Evolutionary conservation across 1,140 invertebrate species (phyloP), one percentile per base, ranked within the genome.

Genomic region (Pemphigus obesinymphae): DNA sequence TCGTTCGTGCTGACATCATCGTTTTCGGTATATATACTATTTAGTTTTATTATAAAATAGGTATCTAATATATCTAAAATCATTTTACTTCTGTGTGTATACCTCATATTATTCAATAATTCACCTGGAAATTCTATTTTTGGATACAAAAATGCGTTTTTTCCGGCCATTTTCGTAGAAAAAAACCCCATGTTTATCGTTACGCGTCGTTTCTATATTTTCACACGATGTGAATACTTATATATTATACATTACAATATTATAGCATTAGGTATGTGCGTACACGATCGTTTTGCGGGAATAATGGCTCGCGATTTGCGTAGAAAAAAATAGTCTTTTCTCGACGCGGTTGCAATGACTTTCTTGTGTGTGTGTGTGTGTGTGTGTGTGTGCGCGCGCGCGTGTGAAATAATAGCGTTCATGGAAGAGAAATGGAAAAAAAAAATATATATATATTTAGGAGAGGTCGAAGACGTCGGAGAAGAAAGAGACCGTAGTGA

Each of bases 401-500:
- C 10, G 20, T 34, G 20, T 70, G 43, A 31, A 7, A 66, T 5
- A 66, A 40, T 40, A 40, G 10, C 23, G n/a, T n/a, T n/a, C n/a
- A n/a, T n/a, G 29, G 31, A 8, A 31, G 5, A n/a, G 48, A 53
- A 48, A 75, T 20, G 29, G 55, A 75, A 53, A 75, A 73, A 23
- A 29, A 4, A 13, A 5, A 40, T 40, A 40, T 15, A 31, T 17
- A 3, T 6, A 15, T 15, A 31, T 75, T 23, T 53, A 17, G 31
- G 31, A 50, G 45, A 75, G 50, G 72, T 53, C 20, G 68, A 48
- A 45, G 45, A 53, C 48, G 23, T 15, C 29, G 72, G 70, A 50
- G 34, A 45, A 70, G 72, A 75, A 75, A 53, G 53, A 78, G 4
- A 78, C 48, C 48, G 48, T 29, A 26, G 75, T 78, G 75, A 78